Conservation (phyloP, 1,140 invertebrate genomes). For the Drosophila insularis region DNA sequence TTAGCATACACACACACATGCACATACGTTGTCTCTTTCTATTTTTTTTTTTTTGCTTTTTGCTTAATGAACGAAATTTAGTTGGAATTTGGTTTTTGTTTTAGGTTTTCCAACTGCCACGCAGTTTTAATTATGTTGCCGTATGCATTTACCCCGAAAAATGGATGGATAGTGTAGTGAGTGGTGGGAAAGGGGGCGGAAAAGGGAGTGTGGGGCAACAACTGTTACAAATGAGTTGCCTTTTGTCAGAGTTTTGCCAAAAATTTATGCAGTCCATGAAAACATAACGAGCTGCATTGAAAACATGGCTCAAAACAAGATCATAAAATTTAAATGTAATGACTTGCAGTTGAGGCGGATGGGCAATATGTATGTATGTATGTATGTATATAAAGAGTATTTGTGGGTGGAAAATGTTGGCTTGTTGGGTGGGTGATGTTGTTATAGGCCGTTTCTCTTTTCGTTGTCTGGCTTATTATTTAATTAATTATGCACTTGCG, state of each 20-base stretch:
- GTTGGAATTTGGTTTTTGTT: constrained; percentile 10
- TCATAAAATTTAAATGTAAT: constrained; percentile 19
- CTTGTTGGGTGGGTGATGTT: not conserved
- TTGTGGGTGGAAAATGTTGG: not conserved
- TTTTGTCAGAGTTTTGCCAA: constrained; percentile 14
- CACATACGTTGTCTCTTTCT: not conserved
- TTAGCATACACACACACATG: too few species aligned
- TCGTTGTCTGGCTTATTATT: constrained; percentile 18
- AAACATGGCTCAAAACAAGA: constrained; percentile 16
- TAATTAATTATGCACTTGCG: constrained; percentile 20
- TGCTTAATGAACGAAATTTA: constrained; percentile 19
- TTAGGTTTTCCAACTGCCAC: constrained; percentile 1
- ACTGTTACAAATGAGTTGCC: constrained; percentile 18
- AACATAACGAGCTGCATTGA: constrained; percentile 18
- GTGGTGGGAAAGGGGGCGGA: too few species aligned
- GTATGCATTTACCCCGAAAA: constrained; percentile 6
- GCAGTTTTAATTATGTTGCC: constrained; percentile 16
- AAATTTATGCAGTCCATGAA: constrained; percentile 22
- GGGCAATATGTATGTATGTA: too few species aligned
- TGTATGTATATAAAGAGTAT: not conserved
- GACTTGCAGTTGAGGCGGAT: not conserved
- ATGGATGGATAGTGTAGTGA: not conserved
- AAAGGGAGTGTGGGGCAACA: not conserved
- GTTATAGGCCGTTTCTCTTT: constrained; percentile 10
- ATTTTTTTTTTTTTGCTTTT: not conserved